Percentiles rank a stretch among this genome's conserved stretches.
These are phyloP conservation scores for Bradypodion ventrale DNA, from an alignment of 2,797 vertebrate species.

Conservation along the genomic window DNA sequence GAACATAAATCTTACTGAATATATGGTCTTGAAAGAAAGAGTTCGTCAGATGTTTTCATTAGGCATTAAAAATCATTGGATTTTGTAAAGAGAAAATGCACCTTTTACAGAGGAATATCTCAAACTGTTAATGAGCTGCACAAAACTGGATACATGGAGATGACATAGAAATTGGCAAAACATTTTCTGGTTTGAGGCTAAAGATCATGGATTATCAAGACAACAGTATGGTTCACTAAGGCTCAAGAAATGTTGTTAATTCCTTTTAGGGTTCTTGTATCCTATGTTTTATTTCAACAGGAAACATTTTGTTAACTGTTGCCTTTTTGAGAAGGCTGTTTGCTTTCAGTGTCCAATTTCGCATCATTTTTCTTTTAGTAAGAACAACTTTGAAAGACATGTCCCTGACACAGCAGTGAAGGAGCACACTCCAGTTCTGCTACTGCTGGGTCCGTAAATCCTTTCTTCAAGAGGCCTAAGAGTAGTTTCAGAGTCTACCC, in stretches of 20 bases:
- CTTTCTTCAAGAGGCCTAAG: background rate
- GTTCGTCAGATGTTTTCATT: background rate
- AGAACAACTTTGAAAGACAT: background rate
- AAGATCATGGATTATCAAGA: background rate
- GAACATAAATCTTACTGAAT: background rate
- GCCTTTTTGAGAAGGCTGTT: background rate
- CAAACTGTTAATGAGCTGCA: rapidly evolving
- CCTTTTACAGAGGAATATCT: background rate
- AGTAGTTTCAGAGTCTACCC: background rate
- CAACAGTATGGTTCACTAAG: background rate
- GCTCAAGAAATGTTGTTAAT: background rate
- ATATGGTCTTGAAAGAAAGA: background rate
- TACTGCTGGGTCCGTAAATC: too few species aligned
- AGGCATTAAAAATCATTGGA: background rate
- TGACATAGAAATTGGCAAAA: background rate
- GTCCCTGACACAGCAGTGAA: background rate
- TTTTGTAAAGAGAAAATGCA: background rate
- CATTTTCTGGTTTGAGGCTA: background rate
- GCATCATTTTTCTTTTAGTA: background rate
- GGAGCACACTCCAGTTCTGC: background rate
- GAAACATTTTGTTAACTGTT: background rate
- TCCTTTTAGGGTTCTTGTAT: background rate
- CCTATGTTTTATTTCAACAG: background rate
- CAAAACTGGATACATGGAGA: background rate
- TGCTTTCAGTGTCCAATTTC: background rate